phyloP scores from a whole-genome alignment of 2,888 invertebrate genomes.

The Priocnemis perturbator region DNA sequence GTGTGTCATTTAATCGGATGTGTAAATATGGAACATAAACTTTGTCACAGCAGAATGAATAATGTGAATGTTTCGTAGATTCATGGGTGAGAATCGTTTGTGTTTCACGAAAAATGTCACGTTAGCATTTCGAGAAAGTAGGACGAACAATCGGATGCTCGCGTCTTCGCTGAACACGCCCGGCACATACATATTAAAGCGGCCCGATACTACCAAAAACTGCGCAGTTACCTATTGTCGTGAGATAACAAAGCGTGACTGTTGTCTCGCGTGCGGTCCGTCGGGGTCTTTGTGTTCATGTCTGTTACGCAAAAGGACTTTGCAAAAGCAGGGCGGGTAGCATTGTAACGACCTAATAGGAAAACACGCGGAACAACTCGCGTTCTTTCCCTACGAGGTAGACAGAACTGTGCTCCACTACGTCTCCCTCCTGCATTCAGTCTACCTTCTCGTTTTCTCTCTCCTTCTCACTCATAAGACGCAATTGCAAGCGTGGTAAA shows the following conservation, averaged over 20 bases:
- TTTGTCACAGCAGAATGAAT: too few relatives aligned
- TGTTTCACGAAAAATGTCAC: too few relatives aligned
- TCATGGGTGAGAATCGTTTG: too few relatives aligned
- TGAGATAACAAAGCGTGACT: slow-evolving; percentile 29
- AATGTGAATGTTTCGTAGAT: too few relatives aligned
- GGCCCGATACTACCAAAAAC: slow-evolving; percentile 33
- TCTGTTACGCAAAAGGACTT: slow-evolving; percentile 16
- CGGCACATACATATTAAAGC: slow-evolving; percentile 6
- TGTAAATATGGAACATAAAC: too few relatives aligned
- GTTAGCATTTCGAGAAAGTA: too few relatives aligned
- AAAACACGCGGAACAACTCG: slow-evolving; percentile 42
- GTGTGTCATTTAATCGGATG: too few relatives aligned
- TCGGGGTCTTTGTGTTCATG: slow-evolving; percentile 20
- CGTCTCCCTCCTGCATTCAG: too few relatives aligned
- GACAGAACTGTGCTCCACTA: neutral
- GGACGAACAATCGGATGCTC: too few relatives aligned
- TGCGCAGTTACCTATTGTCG: slow-evolving; percentile 32
- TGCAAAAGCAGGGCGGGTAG: slow-evolving; percentile 7
- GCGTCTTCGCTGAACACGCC: too few relatives aligned
- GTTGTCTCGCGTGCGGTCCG: slow-evolving; percentile 1
- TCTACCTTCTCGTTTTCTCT: too few relatives aligned
- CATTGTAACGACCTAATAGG: slow-evolving; percentile 39
- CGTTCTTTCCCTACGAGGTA: slow-evolving; percentile 28
- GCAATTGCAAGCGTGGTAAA: neutral
- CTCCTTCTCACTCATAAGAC: too few relatives aligned